Conservation (phyloP, 2,797 vertebrate genomes). For the Rhynchonycteris naso region DNA sequence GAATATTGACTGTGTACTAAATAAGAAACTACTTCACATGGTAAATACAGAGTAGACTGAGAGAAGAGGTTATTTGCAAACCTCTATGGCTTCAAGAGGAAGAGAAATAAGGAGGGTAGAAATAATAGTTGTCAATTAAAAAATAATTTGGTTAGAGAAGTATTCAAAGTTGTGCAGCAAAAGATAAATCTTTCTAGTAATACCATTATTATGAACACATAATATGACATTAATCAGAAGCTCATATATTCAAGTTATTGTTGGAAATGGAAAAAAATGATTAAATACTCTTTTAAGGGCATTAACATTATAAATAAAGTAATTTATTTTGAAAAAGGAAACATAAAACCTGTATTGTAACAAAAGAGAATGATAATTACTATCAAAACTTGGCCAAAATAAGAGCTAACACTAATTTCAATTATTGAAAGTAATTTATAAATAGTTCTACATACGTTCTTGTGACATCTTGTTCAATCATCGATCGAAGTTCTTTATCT, state of each 20-base stretch:
- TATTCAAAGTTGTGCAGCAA: not conserved
- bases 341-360: slow-evolving; percentile 19
- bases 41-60: not conserved
- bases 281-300: not conserved
- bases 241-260: slow-evolving; percentile 10
- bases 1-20: not conserved
- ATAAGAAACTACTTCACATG: not conserved
- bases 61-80: not conserved
- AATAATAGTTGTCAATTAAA: slow-evolving; percentile 1
- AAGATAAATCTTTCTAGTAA: not conserved
- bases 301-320: not conserved
- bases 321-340: slow-evolving; percentile 46
- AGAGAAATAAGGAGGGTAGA: not conserved
- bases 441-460: slow-evolving; percentile 92
- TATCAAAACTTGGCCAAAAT: slow-evolving; percentile 24
- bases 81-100: not conserved
- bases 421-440: slow-evolving; percentile 14
- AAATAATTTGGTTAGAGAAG: not conserved
- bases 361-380: not conserved
- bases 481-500: slow-evolving; percentile 96
- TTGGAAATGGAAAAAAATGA: slow-evolving; percentile 12
- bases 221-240: slow-evolving; percentile 34
- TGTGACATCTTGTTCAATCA: slow-evolving; percentile 98
- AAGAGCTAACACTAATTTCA: slow-evolving; percentile 1
- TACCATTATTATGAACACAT: not conserved